These are phyloP conservation scores for Ochropleura plecta DNA, from an alignment of 2,888 invertebrate species.

Conservation along the genomic window DNA sequence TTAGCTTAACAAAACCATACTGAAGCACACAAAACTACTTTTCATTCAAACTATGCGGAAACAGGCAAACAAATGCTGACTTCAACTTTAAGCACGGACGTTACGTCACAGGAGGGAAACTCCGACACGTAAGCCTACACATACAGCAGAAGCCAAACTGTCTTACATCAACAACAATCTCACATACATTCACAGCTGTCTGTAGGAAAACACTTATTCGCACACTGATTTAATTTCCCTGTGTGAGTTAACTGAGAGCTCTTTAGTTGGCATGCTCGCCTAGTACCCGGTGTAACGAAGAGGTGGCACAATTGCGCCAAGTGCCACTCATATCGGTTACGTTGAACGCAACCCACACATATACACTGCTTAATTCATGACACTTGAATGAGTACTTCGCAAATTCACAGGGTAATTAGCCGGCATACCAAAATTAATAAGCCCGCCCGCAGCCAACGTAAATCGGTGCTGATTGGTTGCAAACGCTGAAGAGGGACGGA, in stretches of 20 bases:
- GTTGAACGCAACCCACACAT: conserved; percentile 77
- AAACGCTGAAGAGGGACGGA: conserved; percentile 86
- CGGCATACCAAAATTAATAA: conserved; percentile 88
- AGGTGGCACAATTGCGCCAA: conserved; percentile 79
- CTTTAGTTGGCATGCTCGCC: conserved; percentile 75
- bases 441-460: conserved; percentile 82
- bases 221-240: conserved; percentile 67
- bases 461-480: conserved; percentile 86
- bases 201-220: conserved; percentile 63
- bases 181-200: conserved; percentile 60
- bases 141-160: conserved; percentile 67
- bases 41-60: conserved; percentile 84
- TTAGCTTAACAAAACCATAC: conserved; percentile 78
- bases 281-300: conserved; percentile 86
- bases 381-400: conserved; percentile 85
- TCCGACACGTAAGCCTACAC: conserved; percentile 69
- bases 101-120: conserved; percentile 79
- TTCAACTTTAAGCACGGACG: conserved; percentile 77
- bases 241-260: conserved; percentile 75
- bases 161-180: conserved; percentile 66
- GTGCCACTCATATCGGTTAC: conserved; percentile 79
- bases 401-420: conserved; percentile 89
- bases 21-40: conserved; percentile 77
- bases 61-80: conserved; percentile 78
- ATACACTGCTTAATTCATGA: conserved; percentile 81